phyloP scores from a whole-genome alignment of 2,888 invertebrate genomes.

The Muschampia plurimacula region DNA sequence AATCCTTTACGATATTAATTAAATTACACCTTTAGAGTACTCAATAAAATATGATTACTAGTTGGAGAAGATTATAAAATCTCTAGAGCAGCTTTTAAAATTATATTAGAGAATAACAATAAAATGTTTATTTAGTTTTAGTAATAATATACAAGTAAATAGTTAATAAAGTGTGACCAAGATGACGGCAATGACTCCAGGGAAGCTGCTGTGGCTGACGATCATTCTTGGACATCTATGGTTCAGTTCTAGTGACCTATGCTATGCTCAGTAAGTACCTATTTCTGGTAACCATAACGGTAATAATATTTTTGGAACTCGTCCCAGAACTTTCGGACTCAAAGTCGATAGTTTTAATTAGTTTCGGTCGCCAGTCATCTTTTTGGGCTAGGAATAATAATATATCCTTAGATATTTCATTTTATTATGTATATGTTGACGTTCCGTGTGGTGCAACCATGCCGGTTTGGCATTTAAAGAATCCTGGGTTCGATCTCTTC shows the following conservation, averaged over 20 bases:
- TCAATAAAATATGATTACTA: slow-evolving; percentile 23
- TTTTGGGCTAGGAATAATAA: no score
- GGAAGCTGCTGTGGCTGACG: slow-evolving; percentile 67
- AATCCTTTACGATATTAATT: background rate
- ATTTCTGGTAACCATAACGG: background rate
- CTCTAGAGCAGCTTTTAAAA: slow-evolving; percentile 11
- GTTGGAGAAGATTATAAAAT: slow-evolving; percentile 18
- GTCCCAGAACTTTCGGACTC: background rate
- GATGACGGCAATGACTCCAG: slow-evolving; percentile 65
- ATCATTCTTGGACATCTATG: slow-evolving; percentile 72
- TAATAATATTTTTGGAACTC: no score
- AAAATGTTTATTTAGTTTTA: slow-evolving; percentile 35
- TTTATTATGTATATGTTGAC: no score
- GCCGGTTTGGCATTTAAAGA: no score
- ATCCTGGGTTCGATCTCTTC: no score
- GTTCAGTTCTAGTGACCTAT: slow-evolving; percentile 78
- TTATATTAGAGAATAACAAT: slow-evolving; percentile 19
- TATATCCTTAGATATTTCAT: no score
- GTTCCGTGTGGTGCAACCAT: no score
- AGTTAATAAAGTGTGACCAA: slow-evolving; percentile 41
- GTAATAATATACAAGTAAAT: slow-evolving; percentile 39
- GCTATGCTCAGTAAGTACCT: slow-evolving; percentile 80
- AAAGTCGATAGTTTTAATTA: background rate
- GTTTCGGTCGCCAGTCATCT: no score
- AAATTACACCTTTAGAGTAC: background rate